Evolutionary conservation across 2,888 invertebrate species (phyloP).

Genomic region (Cantharis flavilabris): DNA sequence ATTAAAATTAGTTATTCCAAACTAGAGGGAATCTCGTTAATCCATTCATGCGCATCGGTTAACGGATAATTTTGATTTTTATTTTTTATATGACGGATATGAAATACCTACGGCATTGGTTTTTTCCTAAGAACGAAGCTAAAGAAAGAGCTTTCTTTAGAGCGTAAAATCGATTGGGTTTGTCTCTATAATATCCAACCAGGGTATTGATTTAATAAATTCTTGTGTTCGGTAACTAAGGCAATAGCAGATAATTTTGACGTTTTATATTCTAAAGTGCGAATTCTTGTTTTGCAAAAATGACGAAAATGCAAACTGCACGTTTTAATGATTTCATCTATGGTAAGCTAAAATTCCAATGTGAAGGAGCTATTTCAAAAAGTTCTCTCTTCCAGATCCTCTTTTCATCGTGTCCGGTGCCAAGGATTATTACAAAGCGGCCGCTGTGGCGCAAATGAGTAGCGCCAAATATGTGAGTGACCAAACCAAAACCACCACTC

Average conservation of each 20-base stretch:
- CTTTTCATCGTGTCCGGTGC: conserved; percentile 63
- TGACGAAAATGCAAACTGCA: conserved; percentile 10
- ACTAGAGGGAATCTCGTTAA: too few relatives aligned
- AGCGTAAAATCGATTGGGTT: not conserved
- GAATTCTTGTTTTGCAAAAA: not conserved
- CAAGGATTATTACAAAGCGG: conserved; percentile 61
- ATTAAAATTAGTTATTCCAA: too few relatives aligned
- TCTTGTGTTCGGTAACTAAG: not conserved
- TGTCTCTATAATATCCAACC: not conserved
- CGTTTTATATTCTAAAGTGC: not conserved
- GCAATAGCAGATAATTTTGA: not conserved
- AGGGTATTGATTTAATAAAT: not conserved
- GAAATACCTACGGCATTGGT: too few relatives aligned
- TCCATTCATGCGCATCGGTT: too few relatives aligned
- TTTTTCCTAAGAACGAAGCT: too few relatives aligned
- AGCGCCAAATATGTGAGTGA: conserved; percentile 64
- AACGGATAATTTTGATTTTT: too few relatives aligned
- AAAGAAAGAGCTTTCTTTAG: too few relatives aligned
- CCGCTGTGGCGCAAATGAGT: conserved; percentile 60
- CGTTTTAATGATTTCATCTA: conserved; percentile 36
- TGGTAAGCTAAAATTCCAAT: conserved; percentile 25
- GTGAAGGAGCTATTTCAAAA: not conserved
- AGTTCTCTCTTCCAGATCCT: conserved; percentile 55
- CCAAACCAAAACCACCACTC: conserved; percentile 27
- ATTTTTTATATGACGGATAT: too few relatives aligned